Conservation (phyloP, 2,113 vertebrate genomes). For the Pterocles burchelli region DNA sequence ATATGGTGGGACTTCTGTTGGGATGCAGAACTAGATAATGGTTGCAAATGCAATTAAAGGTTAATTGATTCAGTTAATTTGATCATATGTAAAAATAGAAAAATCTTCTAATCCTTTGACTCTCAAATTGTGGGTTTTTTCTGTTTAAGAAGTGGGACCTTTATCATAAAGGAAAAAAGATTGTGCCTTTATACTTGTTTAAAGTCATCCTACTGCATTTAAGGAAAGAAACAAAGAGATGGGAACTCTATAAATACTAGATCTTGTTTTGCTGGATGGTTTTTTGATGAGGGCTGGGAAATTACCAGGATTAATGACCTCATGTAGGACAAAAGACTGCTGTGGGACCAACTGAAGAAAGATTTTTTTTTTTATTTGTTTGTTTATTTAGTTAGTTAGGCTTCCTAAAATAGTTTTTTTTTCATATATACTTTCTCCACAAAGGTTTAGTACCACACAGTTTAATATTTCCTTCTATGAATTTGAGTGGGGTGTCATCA, state of each 20-base stretch:
- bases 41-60: constrained; percentile 33
- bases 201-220: background rate
- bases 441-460: background rate
- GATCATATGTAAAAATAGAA: background rate
- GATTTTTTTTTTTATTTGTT: background rate
- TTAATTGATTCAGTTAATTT: constrained; percentile 54
- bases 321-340: background rate
- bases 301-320: background rate
- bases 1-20: constrained; percentile 49
- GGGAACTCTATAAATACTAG: background rate
- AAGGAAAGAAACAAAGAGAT: background rate
- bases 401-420: background rate
- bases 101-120: background rate
- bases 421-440: background rate
- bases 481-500: background rate
- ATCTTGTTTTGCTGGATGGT: background rate
- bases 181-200: background rate
- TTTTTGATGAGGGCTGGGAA: background rate
- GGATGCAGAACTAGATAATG: constrained; percentile 3
- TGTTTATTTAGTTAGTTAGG: background rate
- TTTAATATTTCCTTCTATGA: background rate
- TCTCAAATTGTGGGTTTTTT: background rate
- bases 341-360: background rate
- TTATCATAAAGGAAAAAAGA: background rate
- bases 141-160: background rate